Evolutionary conservation across 2,888 invertebrate genomes (phyloP), one percentile per base, ranked within the genome.

Genomic region (Megastigmus dorsalis): DNA sequence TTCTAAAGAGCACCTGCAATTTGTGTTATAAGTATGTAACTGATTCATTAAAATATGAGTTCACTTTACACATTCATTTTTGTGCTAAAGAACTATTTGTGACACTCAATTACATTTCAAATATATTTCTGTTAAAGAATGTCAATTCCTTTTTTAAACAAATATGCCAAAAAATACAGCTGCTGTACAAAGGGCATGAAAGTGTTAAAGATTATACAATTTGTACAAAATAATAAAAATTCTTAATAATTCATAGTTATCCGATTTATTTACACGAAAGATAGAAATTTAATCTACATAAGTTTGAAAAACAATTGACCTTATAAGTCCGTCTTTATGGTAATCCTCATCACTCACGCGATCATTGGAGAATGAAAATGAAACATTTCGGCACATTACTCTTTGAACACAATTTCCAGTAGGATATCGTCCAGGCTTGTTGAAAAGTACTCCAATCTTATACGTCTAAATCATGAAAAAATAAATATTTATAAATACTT

Each of bases 401-500:
- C 92, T 91, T 79, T 91, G 91, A 0, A 92, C 91, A 84, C 93
- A 93, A 3, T 92, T 91, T 74, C 93, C 94, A 90, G 93, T 92
- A 2, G 94, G 94, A 88, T 95, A 95, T 91, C 93, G 93, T 6
- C 95, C 95, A 76, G 91, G 90, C 84, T 94, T 94, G 88, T 95
- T 94, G 87, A 95, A 92, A 36, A 94, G 94, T 26, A 95, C 93
- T 60, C 93, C 94, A 79, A 95, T 92, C 86, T 93, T 93, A 87
- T 95, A 95, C 59, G 93, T 91, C 91, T 93, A 87, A 54, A 75
- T 62, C 23, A 33, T 18, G 26, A 41, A n/a, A 20, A 1, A 41
- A 6, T 41, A 3, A 30, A 55, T 15, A 3, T 9, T 45, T 30
- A 20, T 36, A 33, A 28, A 63, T 38, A 18, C n/a, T 45, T 9